These are phyloP conservation scores for Megaceryle maxima DNA, from an alignment of 2,113 vertebrate genomes.

Conservation along the genomic window DNA sequence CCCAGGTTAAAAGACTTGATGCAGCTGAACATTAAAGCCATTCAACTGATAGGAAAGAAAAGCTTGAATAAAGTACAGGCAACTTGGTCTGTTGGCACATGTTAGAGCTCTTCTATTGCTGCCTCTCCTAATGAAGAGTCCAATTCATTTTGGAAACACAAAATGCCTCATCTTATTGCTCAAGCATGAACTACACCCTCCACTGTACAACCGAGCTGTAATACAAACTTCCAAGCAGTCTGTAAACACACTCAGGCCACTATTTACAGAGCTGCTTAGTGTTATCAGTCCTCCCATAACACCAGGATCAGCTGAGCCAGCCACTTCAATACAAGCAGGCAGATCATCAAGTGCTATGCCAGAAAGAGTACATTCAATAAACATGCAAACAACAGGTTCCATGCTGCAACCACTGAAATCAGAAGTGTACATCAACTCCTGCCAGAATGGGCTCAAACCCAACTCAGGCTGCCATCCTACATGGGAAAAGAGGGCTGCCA, in stretches of 20 bases:
- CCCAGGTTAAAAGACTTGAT: not conserved
- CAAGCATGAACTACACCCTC: not conserved
- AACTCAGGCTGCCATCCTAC: not conserved
- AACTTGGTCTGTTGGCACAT: not conserved
- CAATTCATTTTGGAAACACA: not conserved
- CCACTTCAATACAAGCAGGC: not conserved
- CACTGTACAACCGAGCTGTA: not conserved
- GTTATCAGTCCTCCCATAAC: not conserved
- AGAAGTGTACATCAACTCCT: not conserved
- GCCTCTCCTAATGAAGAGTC: not conserved
- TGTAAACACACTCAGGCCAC: not conserved
- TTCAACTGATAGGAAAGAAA: not conserved
- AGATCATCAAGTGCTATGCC: not conserved
- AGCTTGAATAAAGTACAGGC: not conserved
- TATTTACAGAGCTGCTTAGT: not conserved
- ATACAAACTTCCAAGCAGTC: not conserved
- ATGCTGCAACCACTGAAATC: not conserved
- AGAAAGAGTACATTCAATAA: not conserved
- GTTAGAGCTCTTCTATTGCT: not conserved
- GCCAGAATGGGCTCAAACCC: not conserved
- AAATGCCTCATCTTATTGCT: not conserved
- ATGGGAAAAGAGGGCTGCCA: not conserved
- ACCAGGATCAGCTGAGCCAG: not conserved
- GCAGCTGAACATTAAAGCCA: not conserved
- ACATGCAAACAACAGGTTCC: not conserved